These are phyloP conservation scores for Campylomormyrus numenius DNA, from an alignment of 2,113 vertebrate genomes.

Conservation along the genomic window DNA sequence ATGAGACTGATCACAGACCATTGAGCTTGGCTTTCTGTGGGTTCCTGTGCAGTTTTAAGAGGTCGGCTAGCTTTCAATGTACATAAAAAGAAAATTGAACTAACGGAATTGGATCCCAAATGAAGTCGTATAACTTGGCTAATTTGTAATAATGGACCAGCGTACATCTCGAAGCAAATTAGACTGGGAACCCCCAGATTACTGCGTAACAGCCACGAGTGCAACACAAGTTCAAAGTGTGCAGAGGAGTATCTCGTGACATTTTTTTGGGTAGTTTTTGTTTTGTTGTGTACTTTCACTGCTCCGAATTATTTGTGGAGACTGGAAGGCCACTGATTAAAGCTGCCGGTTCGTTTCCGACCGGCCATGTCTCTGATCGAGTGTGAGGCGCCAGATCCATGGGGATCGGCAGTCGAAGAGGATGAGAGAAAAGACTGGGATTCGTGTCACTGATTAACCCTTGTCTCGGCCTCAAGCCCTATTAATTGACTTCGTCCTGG, in stretches of 20 bases:
- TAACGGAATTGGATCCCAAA: neutral
- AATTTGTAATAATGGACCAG: neutral
- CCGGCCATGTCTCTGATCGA: neutral
- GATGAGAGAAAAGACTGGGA: slow-evolving; percentile 10
- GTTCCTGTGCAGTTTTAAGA: slow-evolving; percentile 3
- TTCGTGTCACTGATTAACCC: slow-evolving; percentile 21
- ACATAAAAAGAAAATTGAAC: neutral
- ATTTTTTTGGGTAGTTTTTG: neutral
- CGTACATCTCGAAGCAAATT: neutral
- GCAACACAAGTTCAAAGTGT: neutral
- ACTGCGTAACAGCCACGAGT: neutral
- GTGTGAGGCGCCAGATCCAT: neutral
- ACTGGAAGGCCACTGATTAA: neutral
- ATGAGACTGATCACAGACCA: neutral
- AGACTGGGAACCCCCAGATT: neutral
- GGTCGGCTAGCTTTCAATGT: neutral
- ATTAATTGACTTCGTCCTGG: slow-evolving; percentile 40
- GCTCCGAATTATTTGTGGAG: neutral
- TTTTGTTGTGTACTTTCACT: neutral
- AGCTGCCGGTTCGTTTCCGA: neutral
- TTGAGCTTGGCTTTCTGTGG: slow-evolving; percentile 7
- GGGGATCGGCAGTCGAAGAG: neutral
- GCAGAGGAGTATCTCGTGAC: neutral
- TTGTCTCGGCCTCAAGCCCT: neutral
- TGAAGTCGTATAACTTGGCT: slow-evolving; percentile 3